These are phyloP conservation scores for Epinephelus coioides DNA, from an alignment of 2,797 vertebrate species.

Conservation along the genomic window DNA sequence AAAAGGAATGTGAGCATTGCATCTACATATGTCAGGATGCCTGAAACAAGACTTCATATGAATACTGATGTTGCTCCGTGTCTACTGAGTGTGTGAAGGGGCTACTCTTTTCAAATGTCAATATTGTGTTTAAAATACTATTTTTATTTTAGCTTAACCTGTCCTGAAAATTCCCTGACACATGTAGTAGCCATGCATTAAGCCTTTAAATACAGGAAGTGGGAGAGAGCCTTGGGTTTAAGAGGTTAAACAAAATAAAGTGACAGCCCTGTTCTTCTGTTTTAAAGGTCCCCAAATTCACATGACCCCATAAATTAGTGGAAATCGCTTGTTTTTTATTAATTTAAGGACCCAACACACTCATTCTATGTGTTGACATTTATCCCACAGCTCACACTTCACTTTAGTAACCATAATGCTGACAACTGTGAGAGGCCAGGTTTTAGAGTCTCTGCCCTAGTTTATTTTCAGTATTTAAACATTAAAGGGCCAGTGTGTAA, in stretches of 20 bases:
- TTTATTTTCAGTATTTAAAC: conserved; percentile 20
- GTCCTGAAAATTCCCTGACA: conserved; percentile 1
- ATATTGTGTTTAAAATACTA: not conserved
- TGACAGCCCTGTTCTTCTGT: not conserved
- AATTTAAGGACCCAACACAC: not conserved
- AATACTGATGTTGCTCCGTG: not conserved
- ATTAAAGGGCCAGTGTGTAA: not conserved
- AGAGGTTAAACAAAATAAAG: conserved; percentile 10
- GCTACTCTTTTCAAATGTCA: not conserved
- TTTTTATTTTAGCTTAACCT: not conserved
- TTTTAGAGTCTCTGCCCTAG: not conserved
- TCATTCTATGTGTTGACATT: conserved; percentile 11
- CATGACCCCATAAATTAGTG: conserved; percentile 8
- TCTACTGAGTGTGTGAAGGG: not conserved
- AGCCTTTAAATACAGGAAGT: conserved; percentile 18
- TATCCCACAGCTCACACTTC: not conserved
- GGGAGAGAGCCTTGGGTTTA: not conserved
- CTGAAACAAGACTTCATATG: not conserved
- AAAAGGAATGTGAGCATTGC: not conserved
- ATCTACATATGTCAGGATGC: not conserved
- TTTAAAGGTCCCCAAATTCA: conserved; percentile 28
- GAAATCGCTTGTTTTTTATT: conserved; percentile 7
- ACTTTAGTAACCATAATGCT: not conserved
- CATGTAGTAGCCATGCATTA: not conserved
- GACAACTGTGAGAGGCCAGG: not conserved